phyloP scores from a whole-genome alignment of 1,140 invertebrate genomes.

The Uloborus diversus region DNA sequence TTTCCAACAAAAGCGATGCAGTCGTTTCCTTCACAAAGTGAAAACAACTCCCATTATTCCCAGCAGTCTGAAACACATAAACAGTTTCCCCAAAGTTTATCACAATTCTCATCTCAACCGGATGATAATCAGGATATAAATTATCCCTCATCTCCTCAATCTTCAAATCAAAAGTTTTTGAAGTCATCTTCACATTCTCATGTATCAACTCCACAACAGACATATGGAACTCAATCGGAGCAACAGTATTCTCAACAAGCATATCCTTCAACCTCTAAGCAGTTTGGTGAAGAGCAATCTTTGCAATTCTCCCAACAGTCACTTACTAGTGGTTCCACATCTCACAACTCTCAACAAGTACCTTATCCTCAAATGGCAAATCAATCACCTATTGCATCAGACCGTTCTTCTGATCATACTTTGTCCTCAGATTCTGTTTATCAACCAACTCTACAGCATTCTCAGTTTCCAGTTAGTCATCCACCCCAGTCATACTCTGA shows the following conservation, averaged over 20 bases:
- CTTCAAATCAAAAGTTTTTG: slow-evolving; percentile 18
- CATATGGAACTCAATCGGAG: slow-evolving; percentile 15
- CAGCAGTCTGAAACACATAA: slow-evolving; percentile 16
- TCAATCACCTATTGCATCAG: slow-evolving; percentile 7
- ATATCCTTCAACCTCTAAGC: slow-evolving; percentile 14
- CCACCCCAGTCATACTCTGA: slow-evolving; percentile 15
- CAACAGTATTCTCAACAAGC: slow-evolving; percentile 22
- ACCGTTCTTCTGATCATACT: neutral
- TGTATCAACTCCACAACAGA: slow-evolving; percentile 3
- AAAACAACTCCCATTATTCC: neutral
- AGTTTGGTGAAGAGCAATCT: slow-evolving; percentile 15
- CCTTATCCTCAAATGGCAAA: slow-evolving; percentile 19
- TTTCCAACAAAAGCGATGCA: slow-evolving; percentile 6
- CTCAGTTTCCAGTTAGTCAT: slow-evolving; percentile 29
- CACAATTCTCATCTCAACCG: slow-evolving; percentile 22
- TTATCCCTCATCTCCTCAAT: slow-evolving; percentile 13
- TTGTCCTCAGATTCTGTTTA: slow-evolving; percentile 23
- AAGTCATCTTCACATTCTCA: neutral
- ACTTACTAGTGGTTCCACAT: neutral
- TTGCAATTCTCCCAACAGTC: neutral
- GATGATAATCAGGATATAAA: slow-evolving; percentile 11
- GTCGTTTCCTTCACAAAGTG: slow-evolving; percentile 9
- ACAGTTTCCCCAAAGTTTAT: slow-evolving; percentile 7
- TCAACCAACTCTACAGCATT: slow-evolving; percentile 21
- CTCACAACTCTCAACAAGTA: neutral